Percentiles rank a stretch among this genome's conserved stretches.
Evolutionary conservation across 2,113 vertebrate species (phyloP).

Genomic region (Zingel zingel): DNA sequence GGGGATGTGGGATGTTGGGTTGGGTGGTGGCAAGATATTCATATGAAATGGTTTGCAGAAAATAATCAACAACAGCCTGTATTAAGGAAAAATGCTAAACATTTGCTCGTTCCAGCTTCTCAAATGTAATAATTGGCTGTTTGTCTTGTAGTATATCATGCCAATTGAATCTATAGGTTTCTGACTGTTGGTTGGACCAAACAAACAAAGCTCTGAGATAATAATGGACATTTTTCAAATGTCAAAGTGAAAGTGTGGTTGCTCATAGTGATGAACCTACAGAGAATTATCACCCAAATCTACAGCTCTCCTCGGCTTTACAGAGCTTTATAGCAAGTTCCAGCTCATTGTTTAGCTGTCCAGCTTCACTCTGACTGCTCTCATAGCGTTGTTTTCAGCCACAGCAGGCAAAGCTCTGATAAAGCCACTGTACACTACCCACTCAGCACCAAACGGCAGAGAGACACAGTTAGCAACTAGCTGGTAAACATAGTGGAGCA

Average conservation of each 20-base stretch:
- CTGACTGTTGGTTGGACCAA: neutral
- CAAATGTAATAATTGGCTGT: neutral
- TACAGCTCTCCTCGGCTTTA: neutral
- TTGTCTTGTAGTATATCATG: neutral
- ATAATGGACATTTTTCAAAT: neutral
- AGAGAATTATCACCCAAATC: neutral
- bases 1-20: neutral
- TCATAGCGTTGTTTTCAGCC: no score
- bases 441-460: neutral
- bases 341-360: neutral
- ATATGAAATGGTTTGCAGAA: conserved; percentile 13
- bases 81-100: neutral
- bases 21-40: neutral
- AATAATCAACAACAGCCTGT: neutral
- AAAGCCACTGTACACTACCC: neutral
- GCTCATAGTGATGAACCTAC: neutral
- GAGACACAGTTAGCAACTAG: neutral
- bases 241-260: no score
- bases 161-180: neutral
- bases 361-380: neutral
- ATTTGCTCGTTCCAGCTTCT: neutral
- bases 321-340: neutral
- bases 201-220: neutral
- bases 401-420: no score
- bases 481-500: neutral